Evolutionary conservation across 2,113 vertebrate species (phyloP).

Genomic region (Oreotrochilus melanogaster): DNA sequence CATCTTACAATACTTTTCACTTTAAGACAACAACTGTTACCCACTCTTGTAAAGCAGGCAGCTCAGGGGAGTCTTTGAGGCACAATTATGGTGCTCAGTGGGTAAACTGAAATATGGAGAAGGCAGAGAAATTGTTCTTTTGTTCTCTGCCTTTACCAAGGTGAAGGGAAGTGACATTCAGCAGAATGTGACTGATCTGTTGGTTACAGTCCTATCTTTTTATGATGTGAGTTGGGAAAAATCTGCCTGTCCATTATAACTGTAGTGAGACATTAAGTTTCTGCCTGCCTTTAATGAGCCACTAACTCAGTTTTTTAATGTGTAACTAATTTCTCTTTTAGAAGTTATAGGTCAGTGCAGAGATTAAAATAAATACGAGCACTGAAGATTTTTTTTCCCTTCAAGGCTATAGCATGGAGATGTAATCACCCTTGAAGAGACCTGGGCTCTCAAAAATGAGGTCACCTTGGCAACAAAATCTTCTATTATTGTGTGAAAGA

Average conservation of each 20-base stretch:
- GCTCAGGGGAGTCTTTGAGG: neutral
- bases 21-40: neutral
- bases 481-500: constrained; percentile 25
- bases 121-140: neutral
- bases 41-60: neutral
- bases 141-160: neutral
- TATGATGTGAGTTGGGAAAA: neutral
- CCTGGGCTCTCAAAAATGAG: constrained; percentile 36
- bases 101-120: neutral
- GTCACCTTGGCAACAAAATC: constrained; percentile 65
- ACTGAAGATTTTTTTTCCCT: neutral
- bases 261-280: neutral
- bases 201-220: neutral
- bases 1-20: neutral
- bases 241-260: neutral
- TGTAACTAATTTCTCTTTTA: neutral
- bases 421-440: constrained; percentile 19
- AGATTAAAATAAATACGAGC: constrained; percentile 46
- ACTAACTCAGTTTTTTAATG: neutral
- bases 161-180: neutral
- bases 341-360: neutral
- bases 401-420: neutral
- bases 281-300: neutral
- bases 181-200: neutral
- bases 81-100: neutral